Base-by-base conservation (phyloP, 2,888 invertebrate genomes). In the Perizoma flavofasciatum region DNA sequence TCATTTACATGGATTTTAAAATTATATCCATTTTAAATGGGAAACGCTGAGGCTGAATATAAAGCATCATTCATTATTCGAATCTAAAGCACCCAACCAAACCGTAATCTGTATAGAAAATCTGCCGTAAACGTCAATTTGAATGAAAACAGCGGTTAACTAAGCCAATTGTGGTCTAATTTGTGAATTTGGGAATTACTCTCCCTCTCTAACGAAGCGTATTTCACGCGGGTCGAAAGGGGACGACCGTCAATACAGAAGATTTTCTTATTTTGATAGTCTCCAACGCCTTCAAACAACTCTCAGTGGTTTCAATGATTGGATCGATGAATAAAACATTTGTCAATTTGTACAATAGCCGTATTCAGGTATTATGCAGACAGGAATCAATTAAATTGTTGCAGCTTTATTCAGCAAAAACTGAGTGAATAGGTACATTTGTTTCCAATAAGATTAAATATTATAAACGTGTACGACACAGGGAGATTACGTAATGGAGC, bases 321-420 rank as follows among this genome's bases (percentile, higher is more conserved):
- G 89, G 88, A 83, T 74, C 75, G 77, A 86, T 91, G 90, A 90
- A 91, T 91, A 89, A 91, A 91, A 91, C 82, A 91, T 90, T 51
- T 73, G 81, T 80, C 89, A 90, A 91, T 91, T 90, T 91, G 88
- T 86, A 82, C 82, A 84, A 86, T 82, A 81, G 81, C 79, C 74
- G 74, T 76, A 78, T 76, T 67, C 64, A 63, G 78, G 77, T 79
- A 87, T 89, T 88, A 89, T 86, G 80, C 88, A 80, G 78, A 80
- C 88, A 80, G 78, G 75, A 78, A 82, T 83, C 84, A 86, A 88
- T 86, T 86, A 76, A 76, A 78, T 79, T 79, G 74, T 71, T 71
- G 60, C 63, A 63, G 59, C 65, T 69, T 72, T 66, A 69, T 69
- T n/a, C n/a, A n/a, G n/a, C n/a, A n/a, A n/a, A n/a, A n/a, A n/a